Percentiles rank a stretch among this genome's conserved stretches.
Conservation (phyloP, 2,797 vertebrate species). For the Pangasius krempfi region DNA sequence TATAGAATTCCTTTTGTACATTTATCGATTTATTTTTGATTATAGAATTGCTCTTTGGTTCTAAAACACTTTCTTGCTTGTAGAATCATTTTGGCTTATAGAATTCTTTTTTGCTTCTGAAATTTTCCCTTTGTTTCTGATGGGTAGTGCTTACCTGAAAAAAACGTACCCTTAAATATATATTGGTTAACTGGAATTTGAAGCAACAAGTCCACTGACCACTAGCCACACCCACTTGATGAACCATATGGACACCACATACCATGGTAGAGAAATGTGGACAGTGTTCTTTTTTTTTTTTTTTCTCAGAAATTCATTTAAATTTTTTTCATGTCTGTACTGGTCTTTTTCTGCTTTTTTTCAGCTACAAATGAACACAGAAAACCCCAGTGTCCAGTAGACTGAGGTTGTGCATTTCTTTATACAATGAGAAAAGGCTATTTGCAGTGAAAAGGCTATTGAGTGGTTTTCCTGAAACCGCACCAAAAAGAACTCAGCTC, state of each 20-base stretch:
- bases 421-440: conserved; percentile 29
- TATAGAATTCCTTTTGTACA: not conserved
- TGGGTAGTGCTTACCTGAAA: not conserved
- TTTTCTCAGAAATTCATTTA: not conserved
- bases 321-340: not conserved
- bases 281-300: not conserved
- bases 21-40: not conserved
- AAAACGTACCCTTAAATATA: not conserved
- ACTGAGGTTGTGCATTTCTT: conserved; percentile 23
- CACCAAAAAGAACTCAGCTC: conserved; percentile 36
- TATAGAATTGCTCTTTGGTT: not conserved
- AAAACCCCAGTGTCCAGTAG: conserved; percentile 3
- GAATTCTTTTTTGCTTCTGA: not conserved
- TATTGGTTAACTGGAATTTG: not conserved
- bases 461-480: conserved; percentile 45
- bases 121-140: not conserved
- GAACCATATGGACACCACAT: not conserved
- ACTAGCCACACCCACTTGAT: not conserved
- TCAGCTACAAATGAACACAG: not conserved
- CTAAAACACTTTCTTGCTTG: not conserved
- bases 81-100: not conserved
- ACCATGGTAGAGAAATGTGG: not conserved
- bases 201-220: not conserved
- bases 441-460: conserved; percentile 52
- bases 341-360: not conserved